Percentiles rank a stretch among this genome's conserved stretches.
These are phyloP conservation scores for Lepidocolaptes lacrymiger DNA, from an alignment of 2,797 vertebrate genomes.

Conservation along the genomic window DNA sequence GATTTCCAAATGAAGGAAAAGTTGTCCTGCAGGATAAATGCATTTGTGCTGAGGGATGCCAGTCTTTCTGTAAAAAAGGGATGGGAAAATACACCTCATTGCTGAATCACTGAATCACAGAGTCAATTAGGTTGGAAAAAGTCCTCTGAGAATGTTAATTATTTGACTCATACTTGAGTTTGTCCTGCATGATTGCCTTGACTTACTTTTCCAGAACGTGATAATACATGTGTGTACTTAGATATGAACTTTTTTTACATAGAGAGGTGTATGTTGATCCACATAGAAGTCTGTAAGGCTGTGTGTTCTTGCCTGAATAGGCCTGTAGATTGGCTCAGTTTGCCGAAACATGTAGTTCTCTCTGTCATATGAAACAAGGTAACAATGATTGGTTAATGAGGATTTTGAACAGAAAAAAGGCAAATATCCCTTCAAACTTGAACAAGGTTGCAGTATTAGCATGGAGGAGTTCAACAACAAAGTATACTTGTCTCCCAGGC, in stretches of 20 bases:
- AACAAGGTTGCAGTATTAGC: not conserved
- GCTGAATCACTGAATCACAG: not conserved
- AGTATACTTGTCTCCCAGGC: not conserved
- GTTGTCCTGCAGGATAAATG: not conserved
- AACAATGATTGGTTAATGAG: not conserved
- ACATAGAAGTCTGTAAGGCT: not conserved
- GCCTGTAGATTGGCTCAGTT: not conserved
- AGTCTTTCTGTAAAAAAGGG: not conserved
- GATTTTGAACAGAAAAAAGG: not conserved
- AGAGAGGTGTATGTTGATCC: not conserved
- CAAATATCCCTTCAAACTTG: not conserved
- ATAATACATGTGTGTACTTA: not conserved
- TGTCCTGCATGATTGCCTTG: not conserved
- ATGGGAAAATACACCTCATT: not conserved
- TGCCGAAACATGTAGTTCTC: not conserved
- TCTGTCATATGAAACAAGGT: not conserved
- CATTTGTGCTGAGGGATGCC: fast-evolving
- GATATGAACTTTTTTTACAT: not conserved
- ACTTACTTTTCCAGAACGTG: not conserved
- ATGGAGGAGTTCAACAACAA: not conserved
- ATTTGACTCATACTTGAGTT: not conserved
- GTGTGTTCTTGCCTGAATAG: not conserved
- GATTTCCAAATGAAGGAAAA: not conserved
- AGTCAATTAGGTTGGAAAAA: too few species aligned
- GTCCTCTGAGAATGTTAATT: not conserved